These are phyloP conservation scores for Linnaemya tessellans DNA, from an alignment of 2,888 invertebrate genomes.

Conservation along the genomic window DNA sequence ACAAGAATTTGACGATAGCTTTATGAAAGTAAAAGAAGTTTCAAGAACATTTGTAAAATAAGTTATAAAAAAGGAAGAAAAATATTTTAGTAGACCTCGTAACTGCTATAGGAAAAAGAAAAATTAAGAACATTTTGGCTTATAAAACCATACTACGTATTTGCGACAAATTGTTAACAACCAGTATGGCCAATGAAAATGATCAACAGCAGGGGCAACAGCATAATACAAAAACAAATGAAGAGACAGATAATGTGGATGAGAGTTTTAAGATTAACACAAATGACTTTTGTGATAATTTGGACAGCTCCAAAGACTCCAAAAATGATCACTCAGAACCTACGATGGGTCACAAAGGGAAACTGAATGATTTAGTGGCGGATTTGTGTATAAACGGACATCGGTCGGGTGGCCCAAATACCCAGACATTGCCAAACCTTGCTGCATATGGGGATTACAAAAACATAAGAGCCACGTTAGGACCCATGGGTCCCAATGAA, in stretches of 20 bases:
- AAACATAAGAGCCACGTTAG: constrained; percentile 76
- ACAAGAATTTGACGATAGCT: not conserved
- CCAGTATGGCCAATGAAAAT: constrained; percentile 81
- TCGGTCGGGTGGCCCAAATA: constrained; percentile 29
- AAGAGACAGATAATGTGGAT: constrained; percentile 56
- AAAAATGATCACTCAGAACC: constrained; percentile 17
- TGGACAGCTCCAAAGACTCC: constrained; percentile 15
- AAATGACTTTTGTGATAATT: constrained; percentile 22
- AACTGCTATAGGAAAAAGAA: constrained; percentile 52
- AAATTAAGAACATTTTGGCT: constrained; percentile 40
- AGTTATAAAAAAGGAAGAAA: constrained; percentile 46
- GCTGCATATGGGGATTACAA: constrained; percentile 77
- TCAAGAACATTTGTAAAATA: not conserved
- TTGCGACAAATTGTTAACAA: constrained; percentile 60
- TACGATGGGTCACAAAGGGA: constrained; percentile 61
- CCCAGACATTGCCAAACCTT: constrained; percentile 3
- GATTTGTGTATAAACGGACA: constrained; percentile 77
- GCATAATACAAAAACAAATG: constrained; percentile 70
- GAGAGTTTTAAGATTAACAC: constrained; percentile 61
- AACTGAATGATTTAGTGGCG: constrained; percentile 78
- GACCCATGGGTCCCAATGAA: constrained; percentile 34
- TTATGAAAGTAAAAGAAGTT: not conserved
- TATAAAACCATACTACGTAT: constrained; percentile 60
- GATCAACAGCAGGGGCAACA: constrained; percentile 75
- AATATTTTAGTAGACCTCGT: constrained; percentile 42